Evolutionary conservation across 2,888 invertebrate species (phyloP).

Genomic region (Phymatocera aterrima): DNA sequence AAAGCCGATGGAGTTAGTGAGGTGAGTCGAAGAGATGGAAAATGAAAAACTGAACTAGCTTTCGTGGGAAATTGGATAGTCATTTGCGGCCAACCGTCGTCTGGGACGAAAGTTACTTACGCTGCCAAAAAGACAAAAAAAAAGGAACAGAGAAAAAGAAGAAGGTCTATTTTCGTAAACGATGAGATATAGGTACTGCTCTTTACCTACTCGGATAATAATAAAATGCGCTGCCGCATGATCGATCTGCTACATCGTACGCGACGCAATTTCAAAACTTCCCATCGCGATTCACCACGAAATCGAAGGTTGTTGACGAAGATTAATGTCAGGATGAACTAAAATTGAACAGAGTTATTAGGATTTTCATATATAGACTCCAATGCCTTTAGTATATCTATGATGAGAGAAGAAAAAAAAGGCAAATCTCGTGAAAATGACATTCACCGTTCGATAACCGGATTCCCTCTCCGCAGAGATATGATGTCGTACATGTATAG

Average conservation of each 20-base stretch:
- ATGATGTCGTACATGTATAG: no score
- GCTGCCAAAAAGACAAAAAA: neutral
- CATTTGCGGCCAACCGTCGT: neutral
- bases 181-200: slow-evolving; percentile 23
- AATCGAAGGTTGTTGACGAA: slow-evolving; percentile 33
- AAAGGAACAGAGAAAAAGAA: no score
- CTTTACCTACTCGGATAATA: neutral
- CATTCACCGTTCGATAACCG: neutral
- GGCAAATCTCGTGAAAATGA: neutral
- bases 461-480: neutral
- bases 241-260: neutral
- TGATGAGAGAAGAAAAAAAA: neutral
- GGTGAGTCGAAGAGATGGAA: neutral
- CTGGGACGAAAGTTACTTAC: neutral
- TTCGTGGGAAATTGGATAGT: slow-evolving; percentile 21
- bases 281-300: neutral
- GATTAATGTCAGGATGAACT: slow-evolving; percentile 11
- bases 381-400: no score
- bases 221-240: slow-evolving; percentile 2
- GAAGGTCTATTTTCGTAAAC: slow-evolving; percentile 4
- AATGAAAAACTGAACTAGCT: neutral
- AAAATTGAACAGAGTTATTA: neutral
- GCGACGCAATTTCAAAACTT: slow-evolving; percentile 31
- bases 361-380: neutral
- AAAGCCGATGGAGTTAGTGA: neutral